Base-by-base conservation (phyloP, 2,888 invertebrate species). In the Volucella zonaria region DNA sequence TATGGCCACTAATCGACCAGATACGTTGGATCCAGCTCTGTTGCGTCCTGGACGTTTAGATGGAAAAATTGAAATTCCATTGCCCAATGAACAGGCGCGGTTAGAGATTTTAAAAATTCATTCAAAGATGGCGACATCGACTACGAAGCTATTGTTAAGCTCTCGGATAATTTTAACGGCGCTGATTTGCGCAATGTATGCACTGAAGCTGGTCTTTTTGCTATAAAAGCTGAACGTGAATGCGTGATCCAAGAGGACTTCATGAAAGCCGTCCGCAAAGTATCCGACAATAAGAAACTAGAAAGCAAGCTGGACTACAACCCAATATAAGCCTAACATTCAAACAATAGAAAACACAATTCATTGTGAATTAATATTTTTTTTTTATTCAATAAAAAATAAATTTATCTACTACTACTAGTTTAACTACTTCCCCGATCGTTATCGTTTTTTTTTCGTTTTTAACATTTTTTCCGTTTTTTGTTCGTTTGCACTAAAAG, bases 251-350 rank as follows among this genome's bases (percentile, higher is more conserved):
- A 99, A 93, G 99, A 99, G 94, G 99, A 99, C 92, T 97, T 99
- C 89, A 99, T 99, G 99, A 99, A 99, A 91, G 99, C 99, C 0
- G 99, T 99, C 0, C 95, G 99, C 67, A 99, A 99, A 93, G 98
- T 99, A 0, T 96, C 98, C 0, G 99, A 99, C 91, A 99, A 99
- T 91, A 99, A 99, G 93, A 99, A 99, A 92, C 93, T 99, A 75
- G 99, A 99, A 92, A 98, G 99, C 89, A 99, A 99, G 92, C 93
- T 99, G 87, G 99, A 99, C 92, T 99, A 99, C 92, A 99, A 99
- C 91, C 99, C 99, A 0, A 94, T 99, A 86, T 99, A 97, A 96
- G 14, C 18, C 10, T 11, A 1, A 43, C 18, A 68, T 12, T 11
- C 6, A 71, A 51, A 56, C 18, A 38, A 47, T 43, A 73, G n/a